Base-by-base conservation (phyloP, 2,888 invertebrate genomes). In the Anthoptus insignis region DNA sequence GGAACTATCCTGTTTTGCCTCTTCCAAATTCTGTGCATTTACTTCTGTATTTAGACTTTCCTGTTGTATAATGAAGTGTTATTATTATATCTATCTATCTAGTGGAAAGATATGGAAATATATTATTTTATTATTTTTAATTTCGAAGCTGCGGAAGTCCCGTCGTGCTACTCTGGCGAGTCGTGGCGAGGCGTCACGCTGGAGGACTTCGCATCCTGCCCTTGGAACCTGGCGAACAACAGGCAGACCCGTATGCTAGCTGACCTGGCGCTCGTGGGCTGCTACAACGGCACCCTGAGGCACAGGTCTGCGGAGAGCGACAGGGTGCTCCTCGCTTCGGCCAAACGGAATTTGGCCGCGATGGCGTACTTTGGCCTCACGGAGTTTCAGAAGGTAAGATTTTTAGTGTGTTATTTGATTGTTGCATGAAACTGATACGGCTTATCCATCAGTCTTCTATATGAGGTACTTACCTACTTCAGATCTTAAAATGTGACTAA, bases 321-420 rank as follows among this genome's bases (percentile, higher is more conserved):
- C 81, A 94, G 96, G 59, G 96, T 99, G 53, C 96, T 99, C 95
- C 93, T 99, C 70, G 97, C 97, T 34, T 99, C 99, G 81, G 99
- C 99, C 59, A 99, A 99, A 91, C 95, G 97, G 73, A 99, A 99
- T 91, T 94, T 99, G 65, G 96, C 97, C 68, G 96, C 97, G 54
- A 98, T 99, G 98, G 97, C 99, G 59, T 99, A 98, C 89, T 99
- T 99, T 88, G 99, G 99, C 71, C 95, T 99, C 70, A 99, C 99
- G 7, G 99, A 99, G 91, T 96, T 96, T 89, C 99, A 99, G 92
- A 97, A 97, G 95, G 97, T 97, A 22, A 67, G 64, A 32, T 11
- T 27, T 27, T 5, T 27, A 7, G 7, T 27, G 7, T 27, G 27
- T 27, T 27, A 27, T 27, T 7, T 27, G 27, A 5, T 27, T n/a